Evolutionary conservation across 23 tunicate species (phyloP).

Genomic region (Phallusia fumigata): DNA sequence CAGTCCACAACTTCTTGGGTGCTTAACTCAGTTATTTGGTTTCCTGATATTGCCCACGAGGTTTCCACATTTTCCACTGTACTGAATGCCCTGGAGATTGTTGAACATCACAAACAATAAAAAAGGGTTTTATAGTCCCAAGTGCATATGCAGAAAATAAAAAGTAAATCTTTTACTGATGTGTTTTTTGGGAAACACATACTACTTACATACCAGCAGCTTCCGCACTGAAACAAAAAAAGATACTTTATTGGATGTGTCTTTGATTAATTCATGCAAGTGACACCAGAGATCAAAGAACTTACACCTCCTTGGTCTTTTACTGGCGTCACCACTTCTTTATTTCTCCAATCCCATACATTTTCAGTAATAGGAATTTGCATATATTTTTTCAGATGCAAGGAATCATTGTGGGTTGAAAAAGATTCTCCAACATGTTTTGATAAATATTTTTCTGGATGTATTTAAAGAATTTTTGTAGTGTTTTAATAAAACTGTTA

Average conservation of each 20-base stretch:
- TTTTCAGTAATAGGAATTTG: background rate
- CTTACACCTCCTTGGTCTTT: slow-evolving; percentile 30
- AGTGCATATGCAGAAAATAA: background rate
- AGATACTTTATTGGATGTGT: background rate
- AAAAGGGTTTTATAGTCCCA: background rate
- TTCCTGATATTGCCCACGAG: slow-evolving; percentile 26
- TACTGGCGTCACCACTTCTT: slow-evolving; percentile 5
- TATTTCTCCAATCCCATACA: slow-evolving; percentile 27
- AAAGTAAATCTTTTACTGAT: background rate
- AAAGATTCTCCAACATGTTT: background rate
- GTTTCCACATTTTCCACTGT: slow-evolving; percentile 35
- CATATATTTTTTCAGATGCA: no score
- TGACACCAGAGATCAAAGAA: no score
- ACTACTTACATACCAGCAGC: slow-evolving; percentile 29
- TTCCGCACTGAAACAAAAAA: slow-evolving; percentile 34
- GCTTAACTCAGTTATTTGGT: slow-evolving; percentile 17
- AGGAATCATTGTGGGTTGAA: background rate
- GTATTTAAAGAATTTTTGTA: background rate
- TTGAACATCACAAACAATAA: background rate
- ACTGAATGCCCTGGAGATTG: slow-evolving; percentile 31
- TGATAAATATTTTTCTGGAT: background rate
- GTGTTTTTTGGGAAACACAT: no score
- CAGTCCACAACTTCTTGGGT: slow-evolving; percentile 42
- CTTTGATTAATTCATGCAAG: no score
- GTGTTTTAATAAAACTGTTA: no score